Evolutionary conservation across 2,797 vertebrate genomes (phyloP).

Genomic region (Xenentodon cancila): DNA sequence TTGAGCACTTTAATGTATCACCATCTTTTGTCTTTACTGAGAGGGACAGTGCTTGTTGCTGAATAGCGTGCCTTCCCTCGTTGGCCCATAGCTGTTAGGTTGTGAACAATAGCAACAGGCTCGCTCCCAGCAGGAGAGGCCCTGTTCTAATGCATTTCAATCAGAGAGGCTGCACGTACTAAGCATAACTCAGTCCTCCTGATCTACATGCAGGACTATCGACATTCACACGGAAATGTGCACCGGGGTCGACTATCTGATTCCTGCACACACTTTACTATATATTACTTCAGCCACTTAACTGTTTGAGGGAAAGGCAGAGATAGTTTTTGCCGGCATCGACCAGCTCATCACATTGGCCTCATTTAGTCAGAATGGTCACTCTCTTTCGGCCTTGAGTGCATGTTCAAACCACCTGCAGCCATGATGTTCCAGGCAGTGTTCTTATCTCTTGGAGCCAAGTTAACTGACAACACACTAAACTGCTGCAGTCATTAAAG

Average conservation of each 20-base stretch:
- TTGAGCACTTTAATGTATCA: slow-evolving; percentile 42
- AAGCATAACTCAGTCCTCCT: slow-evolving; percentile 72
- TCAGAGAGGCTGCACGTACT: slow-evolving; percentile 61
- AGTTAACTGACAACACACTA: slow-evolving; percentile 67
- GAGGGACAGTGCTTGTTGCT: slow-evolving; percentile 42
- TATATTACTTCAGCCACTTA: slow-evolving; percentile 67
- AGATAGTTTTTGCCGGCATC: slow-evolving; percentile 41
- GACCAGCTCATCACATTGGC: slow-evolving; percentile 72
- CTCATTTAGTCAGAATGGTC: slow-evolving; percentile 72
- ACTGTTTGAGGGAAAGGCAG: slow-evolving; percentile 51
- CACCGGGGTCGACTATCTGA: slow-evolving; percentile 56
- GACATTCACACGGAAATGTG: slow-evolving; percentile 60
- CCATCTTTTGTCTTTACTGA: slow-evolving; percentile 65
- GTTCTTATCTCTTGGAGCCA: slow-evolving; percentile 57
- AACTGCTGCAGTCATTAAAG: slow-evolving; percentile 62
- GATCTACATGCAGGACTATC: slow-evolving; percentile 46
- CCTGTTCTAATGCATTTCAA: slow-evolving; percentile 77
- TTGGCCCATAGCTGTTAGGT: slow-evolving; percentile 59
- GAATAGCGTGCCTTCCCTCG: slow-evolving; percentile 30
- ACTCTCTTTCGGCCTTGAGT: slow-evolving; percentile 62
- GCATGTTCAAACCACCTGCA: slow-evolving; percentile 63
- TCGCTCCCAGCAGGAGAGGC: slow-evolving; percentile 65
- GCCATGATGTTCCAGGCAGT: slow-evolving; percentile 47
- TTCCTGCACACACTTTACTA: slow-evolving; percentile 64
- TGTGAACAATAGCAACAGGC: slow-evolving; percentile 73